Evolutionary conservation across 2,888 invertebrate genomes (phyloP).

Genomic region (Lepidocyrtoides sp.): DNA sequence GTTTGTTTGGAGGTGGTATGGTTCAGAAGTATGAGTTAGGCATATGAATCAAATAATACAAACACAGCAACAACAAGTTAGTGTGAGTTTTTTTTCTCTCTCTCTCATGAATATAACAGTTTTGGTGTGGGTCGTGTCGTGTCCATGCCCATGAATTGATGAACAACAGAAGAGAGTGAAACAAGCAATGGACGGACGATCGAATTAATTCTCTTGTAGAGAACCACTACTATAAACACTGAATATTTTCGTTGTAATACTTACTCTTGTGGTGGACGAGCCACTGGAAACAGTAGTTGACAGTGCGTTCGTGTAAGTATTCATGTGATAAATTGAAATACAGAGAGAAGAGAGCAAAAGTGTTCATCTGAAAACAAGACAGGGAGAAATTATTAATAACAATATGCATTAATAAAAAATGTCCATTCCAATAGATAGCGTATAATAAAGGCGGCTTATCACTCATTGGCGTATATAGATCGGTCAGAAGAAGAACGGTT

Average conservation of each 20-base stretch:
- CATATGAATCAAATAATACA: neutral
- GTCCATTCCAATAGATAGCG: neutral
- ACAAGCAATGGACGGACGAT: conserved; percentile 19
- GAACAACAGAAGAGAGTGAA: neutral
- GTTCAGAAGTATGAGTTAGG: neutral
- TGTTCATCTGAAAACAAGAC: conserved; percentile 16
- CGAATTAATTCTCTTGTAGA: conserved; percentile 50
- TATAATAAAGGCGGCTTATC: neutral
- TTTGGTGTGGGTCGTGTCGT: conserved; percentile 66
- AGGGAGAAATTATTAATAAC: neutral
- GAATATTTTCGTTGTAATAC: conserved; percentile 24
- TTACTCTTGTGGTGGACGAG: conserved; percentile 41
- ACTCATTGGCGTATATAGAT: neutral
- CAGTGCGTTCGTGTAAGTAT: neutral
- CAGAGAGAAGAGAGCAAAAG: neutral
- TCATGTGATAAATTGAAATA: neutral
- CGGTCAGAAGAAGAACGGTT: conserved; percentile 9
- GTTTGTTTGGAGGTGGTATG: conserved; percentile 11
- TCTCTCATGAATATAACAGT: neutral
- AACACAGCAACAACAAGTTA: conserved; percentile 25
- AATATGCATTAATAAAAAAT: conserved; percentile 1
- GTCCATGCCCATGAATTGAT: conserved; percentile 69
- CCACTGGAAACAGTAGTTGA: conserved; percentile 13
- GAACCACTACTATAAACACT: conserved; percentile 20
- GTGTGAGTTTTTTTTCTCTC: neutral